Evolutionary conservation across 2,888 invertebrate genomes (phyloP).

Genomic region (Papilio elwesi): DNA sequence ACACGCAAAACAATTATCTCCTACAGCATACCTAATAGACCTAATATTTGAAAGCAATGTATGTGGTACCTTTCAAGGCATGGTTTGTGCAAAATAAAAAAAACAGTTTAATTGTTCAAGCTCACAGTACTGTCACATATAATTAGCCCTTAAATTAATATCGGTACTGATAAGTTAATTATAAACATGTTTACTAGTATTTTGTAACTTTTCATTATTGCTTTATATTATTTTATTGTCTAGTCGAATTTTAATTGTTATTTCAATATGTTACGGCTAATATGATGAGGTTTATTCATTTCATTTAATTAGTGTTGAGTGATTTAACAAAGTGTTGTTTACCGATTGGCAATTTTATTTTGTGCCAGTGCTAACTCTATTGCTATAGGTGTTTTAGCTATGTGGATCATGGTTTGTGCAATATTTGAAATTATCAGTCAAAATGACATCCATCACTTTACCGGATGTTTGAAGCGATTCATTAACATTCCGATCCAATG

Average conservation of each 20-base stretch:
- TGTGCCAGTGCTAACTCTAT: not conserved
- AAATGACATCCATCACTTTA: not conserved
- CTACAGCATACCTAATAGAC: too few relatives aligned
- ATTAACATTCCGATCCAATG: not conserved
- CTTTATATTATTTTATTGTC: conserved; percentile 31
- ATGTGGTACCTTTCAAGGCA: too few relatives aligned
- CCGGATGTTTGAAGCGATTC: not conserved
- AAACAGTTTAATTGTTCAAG: not conserved
- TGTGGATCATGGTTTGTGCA: not conserved
- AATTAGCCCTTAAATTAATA: conserved; percentile 2
- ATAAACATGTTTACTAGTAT: conserved; percentile 42
- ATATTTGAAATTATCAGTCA: conserved; percentile 1
- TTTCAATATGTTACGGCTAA: conserved; percentile 24
- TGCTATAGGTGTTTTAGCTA: too few relatives aligned
- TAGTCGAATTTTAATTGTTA: conserved; percentile 29
- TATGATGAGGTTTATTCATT: too few relatives aligned
- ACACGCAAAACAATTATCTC: too few relatives aligned
- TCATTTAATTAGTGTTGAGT: too few relatives aligned
- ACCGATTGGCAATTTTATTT: not conserved
- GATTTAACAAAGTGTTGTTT: too few relatives aligned
- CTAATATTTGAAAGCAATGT: too few relatives aligned
- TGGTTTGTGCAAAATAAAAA: not conserved
- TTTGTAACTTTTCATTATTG: conserved; percentile 24
- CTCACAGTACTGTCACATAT: not conserved
- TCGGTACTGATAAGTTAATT: conserved; percentile 15